Evolutionary conservation across 2,113 vertebrate genomes (phyloP).

Genomic region (Megaceryle maxima): DNA sequence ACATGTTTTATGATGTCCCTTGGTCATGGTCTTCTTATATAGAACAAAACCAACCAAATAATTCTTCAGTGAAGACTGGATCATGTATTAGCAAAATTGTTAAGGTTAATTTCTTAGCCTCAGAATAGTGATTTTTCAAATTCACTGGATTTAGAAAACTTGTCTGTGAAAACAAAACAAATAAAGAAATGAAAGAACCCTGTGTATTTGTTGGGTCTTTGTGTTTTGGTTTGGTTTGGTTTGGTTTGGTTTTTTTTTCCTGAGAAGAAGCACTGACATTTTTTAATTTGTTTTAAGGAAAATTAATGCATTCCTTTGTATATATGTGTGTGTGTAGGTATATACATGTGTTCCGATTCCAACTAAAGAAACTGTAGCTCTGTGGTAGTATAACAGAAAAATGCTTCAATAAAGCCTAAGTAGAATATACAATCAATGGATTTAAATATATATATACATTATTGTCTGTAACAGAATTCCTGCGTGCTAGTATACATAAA

Average conservation of each 20-base stretch:
- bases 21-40: neutral
- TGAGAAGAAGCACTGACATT: neutral
- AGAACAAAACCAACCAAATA: neutral
- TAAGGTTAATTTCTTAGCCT: neutral
- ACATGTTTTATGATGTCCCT: neutral
- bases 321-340: neutral
- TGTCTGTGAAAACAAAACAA: neutral
- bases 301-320: neutral
- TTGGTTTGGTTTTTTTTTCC: neutral
- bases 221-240: too few relatives aligned
- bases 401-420: neutral
- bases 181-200: neutral
- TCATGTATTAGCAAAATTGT: neutral
- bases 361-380: neutral
- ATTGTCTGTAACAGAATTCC: neutral
- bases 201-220: neutral
- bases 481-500: conserved; percentile 13
- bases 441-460: neutral
- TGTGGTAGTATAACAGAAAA: neutral
- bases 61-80: neutral
- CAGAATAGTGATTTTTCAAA: neutral
- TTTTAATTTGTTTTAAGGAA: neutral
- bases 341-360: neutral
- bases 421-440: neutral
- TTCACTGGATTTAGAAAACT: neutral